These are phyloP conservation scores for Drosophila testacea DNA, from an alignment of 2,888 invertebrate species.

Conservation along the genomic window DNA sequence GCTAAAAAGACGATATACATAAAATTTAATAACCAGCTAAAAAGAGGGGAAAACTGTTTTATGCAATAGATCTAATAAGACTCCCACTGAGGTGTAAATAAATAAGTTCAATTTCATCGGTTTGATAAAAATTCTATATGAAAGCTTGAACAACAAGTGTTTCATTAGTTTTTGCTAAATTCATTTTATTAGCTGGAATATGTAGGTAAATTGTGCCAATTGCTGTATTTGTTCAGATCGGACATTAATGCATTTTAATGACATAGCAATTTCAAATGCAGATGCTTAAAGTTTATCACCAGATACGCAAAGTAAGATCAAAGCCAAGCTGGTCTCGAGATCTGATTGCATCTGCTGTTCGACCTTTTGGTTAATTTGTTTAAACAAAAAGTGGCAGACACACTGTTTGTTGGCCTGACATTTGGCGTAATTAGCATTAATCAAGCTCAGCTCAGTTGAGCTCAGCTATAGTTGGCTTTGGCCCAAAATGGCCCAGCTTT, in stretches of 20 bases:
- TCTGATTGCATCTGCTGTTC: slow-evolving; percentile 35
- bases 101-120: not conserved
- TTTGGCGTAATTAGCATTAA: slow-evolving; percentile 77
- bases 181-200: not conserved
- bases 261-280: not conserved
- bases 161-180: not conserved
- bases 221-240: not conserved
- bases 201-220: not conserved
- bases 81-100: not conserved
- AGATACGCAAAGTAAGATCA: slow-evolving; percentile 1
- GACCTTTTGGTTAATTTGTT: slow-evolving; percentile 62
- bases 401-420: slow-evolving; percentile 53
- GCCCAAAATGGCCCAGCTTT: slow-evolving; percentile 43
- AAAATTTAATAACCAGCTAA: not conserved
- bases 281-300: not conserved
- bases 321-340: slow-evolving; percentile 11
- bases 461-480: slow-evolving; percentile 37
- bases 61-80: too few relatives aligned
- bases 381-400: slow-evolving; percentile 29
- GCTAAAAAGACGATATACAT: not conserved
- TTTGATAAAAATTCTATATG: too few relatives aligned
- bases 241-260: not conserved
- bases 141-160: not conserved
- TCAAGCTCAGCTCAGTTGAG: slow-evolving; percentile 58
- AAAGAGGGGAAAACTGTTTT: too few relatives aligned